Base-by-base conservation (phyloP, 1,140 invertebrate genomes). In the Trigoniulus corallinus region DNA sequence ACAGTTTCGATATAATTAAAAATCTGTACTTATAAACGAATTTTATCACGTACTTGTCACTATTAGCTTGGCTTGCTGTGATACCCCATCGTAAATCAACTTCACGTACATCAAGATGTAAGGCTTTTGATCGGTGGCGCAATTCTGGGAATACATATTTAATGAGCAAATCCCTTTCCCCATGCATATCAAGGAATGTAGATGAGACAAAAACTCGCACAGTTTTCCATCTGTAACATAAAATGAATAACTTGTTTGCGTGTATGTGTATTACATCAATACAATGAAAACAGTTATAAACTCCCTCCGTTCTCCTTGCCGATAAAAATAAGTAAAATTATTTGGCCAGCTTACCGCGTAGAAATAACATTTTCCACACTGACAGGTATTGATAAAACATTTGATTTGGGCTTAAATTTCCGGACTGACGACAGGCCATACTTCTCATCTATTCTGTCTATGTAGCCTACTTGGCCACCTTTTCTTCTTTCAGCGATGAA, bases 61-160 rank as follows among this genome's bases (percentile, higher is more conserved):
- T 57, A 39, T 53, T 58, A 7, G 63, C 57, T 26, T 68, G 62
- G 51, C 66, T 59, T 52, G 70, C 67, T 37, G 67, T 69, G 15
- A 72, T 61, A 13, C 71, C 71, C 71, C 71, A 72, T 29, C 71
- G 57, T 4, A 72, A 54, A 58, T 72, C 71, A 23, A 72, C 62
- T 55, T 71, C 69, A 57, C 66, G 60, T 3, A 72, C 51, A 51
- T 70, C 67, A 25, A 72, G 59, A 39, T 52, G 57, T 2, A 63
- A 41, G 13, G 47, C 47, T 20, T 50, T 40, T 18, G 59, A 55
- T 39, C 54, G 48, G 29, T 39, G 42, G 40, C 51, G 40, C 47
- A 72, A 56, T 56, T 72, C 66, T 26, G 69, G 71, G 54, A 72
- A 68, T 12, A 72, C 62, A 57, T 61, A 70, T 24, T 66, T 53